These are phyloP conservation scores for Scaptomyza montana DNA, from an alignment of 1,140 invertebrate genomes.

Conservation along the genomic window DNA sequence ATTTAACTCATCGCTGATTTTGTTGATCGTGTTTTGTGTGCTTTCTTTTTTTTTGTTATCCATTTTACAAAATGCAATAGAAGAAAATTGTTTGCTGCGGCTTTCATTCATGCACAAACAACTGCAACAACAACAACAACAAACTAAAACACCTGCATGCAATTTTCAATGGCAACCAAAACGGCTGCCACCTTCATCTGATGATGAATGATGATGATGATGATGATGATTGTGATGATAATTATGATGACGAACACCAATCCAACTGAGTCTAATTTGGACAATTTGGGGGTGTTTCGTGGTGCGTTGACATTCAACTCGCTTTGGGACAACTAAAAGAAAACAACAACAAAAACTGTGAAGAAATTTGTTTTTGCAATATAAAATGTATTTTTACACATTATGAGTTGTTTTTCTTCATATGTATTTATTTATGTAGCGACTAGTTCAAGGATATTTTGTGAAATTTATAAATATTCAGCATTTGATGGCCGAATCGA, in stretches of 20 bases:
- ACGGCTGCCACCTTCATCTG: constrained; percentile 46
- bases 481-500: constrained; percentile 5
- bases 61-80: constrained; percentile 32
- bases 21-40: constrained; percentile 18
- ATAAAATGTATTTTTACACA: constrained; percentile 43
- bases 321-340: too few relatives aligned
- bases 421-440: constrained; percentile 18
- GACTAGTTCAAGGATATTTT: constrained; percentile 69
- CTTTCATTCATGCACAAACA: constrained; percentile 64
- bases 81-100: constrained; percentile 38
- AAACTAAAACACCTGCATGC: constrained; percentile 60
- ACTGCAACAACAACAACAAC: constrained; percentile 20
- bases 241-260: neutral
- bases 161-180: constrained; percentile 71
- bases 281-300: constrained; percentile 43
- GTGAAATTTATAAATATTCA: constrained; percentile 10
- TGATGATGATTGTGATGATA: constrained; percentile 9
- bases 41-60: constrained; percentile 41
- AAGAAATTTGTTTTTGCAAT: constrained; percentile 60
- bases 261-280: neutral
- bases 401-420: neutral
- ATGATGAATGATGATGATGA: constrained; percentile 10
- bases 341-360: constrained; percentile 37
- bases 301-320: constrained; percentile 65
- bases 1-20: constrained; percentile 33